Percentiles rank a stretch among this genome's conserved stretches.
These are phyloP conservation scores for Enteromius mattozi DNA, from an alignment of 2,797 vertebrate genomes.

Conservation along the genomic window DNA sequence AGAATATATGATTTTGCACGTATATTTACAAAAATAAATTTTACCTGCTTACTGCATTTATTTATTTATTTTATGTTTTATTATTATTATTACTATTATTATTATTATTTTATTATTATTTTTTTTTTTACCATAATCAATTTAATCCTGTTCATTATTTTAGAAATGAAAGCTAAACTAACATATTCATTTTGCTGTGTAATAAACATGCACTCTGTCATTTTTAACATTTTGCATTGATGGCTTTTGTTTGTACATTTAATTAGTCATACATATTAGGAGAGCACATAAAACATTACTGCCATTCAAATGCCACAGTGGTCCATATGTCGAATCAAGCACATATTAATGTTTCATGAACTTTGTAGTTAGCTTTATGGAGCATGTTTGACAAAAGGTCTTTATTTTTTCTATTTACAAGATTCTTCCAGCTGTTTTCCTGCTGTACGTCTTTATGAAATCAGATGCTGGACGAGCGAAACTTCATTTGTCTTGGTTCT, in stretches of 20 bases:
- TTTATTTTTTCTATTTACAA: conserved; percentile 18
- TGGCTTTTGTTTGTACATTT: neutral
- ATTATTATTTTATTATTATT: too few species aligned
- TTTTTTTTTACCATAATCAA: neutral
- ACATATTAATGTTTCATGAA: neutral
- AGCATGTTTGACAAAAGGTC: neutral
- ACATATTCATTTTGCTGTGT: neutral
- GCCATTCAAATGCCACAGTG: neutral
- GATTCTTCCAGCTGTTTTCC: conserved; percentile 42
- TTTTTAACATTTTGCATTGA: neutral
- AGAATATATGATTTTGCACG: neutral
- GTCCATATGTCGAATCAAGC: conserved; percentile 1
- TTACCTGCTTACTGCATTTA: neutral
- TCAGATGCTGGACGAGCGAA: conserved; percentile 36
- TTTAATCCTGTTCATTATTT: neutral
- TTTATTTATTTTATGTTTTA: neutral
- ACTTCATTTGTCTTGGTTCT: conserved; percentile 57
- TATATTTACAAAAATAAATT: neutral
- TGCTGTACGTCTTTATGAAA: conserved; percentile 38
- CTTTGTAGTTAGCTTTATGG: neutral
- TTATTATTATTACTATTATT: too few species aligned
- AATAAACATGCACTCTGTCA: neutral
- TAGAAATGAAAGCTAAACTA: neutral
- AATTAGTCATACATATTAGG: neutral
- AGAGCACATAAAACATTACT: neutral